Evolutionary conservation across 2,113 vertebrate genomes (phyloP), one percentile per base, ranked within the genome.

Genomic region (Bolborhynchus lineola): DNA sequence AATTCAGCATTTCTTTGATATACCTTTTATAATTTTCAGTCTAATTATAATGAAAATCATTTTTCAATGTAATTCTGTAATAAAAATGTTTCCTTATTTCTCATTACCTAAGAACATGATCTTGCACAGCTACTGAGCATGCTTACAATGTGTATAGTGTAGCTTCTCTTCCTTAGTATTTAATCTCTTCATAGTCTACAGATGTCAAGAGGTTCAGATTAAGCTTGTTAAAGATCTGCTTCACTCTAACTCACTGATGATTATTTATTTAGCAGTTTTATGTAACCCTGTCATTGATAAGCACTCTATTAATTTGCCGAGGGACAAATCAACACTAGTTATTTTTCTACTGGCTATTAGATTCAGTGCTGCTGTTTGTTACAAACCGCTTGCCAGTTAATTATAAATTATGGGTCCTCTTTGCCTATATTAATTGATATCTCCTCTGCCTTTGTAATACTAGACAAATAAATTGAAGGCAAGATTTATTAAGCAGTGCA

Each of bases 201-300:
- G 97, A 97, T 98, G 98, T 99, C 98, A 99, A 99, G 98, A 99
- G 98, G 98, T 99, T 99, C 98, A 99, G 98, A 99, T 99, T 98
- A 98, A 99, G 98, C 99, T 99, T 99, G 98, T 99, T 99, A 99
- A 99, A 99, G 98, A 98, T 99, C 98, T 98, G 98, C 98, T 98
- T 98, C 98, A 99, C 98, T 99, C 98, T 98, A 99, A 99, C 98
- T 99, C 98, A 98, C 98, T 98, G 98, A 99, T 99, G 98, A 99
- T 99, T 99, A 99, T 99, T 99, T 99, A 99, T 99, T 99, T 99
- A 99, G 98, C 98, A 98, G 98, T 99, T 99, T 99, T 99, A 99
- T 99, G 99, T 99, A 99, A 99, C 98, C 99, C 98, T 99, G 98
- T 99, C 99, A 99, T 99, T 98, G 98, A 99, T 99, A 99, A 99